A percentile compares a stretch with the other conserved stretches of the same genome.
Evolutionary conservation across 2,797 vertebrate genomes (phyloP).

Genomic region (Chelonia mydas): DNA sequence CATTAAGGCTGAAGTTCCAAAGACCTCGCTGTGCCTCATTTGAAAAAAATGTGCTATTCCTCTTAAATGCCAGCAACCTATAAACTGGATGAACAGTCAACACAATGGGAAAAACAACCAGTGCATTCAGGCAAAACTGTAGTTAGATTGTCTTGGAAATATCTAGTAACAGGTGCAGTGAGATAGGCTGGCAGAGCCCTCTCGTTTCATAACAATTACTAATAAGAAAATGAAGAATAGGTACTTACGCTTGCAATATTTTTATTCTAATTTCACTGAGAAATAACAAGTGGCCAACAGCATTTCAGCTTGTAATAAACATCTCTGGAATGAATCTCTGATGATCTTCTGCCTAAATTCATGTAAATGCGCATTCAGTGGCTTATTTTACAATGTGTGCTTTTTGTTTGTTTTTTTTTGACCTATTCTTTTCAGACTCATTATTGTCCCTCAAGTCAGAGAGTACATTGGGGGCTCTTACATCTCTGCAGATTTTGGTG

Average conservation of each 20-base stretch:
- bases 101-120: constrained; percentile 65
- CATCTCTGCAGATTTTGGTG: neutral
- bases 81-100: constrained; percentile 59
- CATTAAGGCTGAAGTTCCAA: constrained; percentile 70
- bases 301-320: constrained; percentile 20
- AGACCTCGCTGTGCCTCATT: constrained; percentile 67
- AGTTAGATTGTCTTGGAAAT: constrained; percentile 73
- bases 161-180: constrained; percentile 74
- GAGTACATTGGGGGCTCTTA: constrained; percentile 6
- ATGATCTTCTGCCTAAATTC: neutral
- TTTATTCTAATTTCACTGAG: constrained; percentile 26
- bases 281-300: neutral
- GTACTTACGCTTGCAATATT: constrained; percentile 66
- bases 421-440: constrained; percentile 33
- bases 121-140: constrained; percentile 62
- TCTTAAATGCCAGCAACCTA: constrained; percentile 64
- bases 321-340: neutral
- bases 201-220: constrained; percentile 68
- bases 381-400: neutral
- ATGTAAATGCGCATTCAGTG: constrained; percentile 23
- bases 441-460: neutral
- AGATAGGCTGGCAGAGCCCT: constrained; percentile 62
- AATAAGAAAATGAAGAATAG: constrained; percentile 73
- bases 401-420: neutral
- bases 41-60: constrained; percentile 67